Conservation (phyloP, 2,888 invertebrate species). For the Cephonodes hylas region DNA sequence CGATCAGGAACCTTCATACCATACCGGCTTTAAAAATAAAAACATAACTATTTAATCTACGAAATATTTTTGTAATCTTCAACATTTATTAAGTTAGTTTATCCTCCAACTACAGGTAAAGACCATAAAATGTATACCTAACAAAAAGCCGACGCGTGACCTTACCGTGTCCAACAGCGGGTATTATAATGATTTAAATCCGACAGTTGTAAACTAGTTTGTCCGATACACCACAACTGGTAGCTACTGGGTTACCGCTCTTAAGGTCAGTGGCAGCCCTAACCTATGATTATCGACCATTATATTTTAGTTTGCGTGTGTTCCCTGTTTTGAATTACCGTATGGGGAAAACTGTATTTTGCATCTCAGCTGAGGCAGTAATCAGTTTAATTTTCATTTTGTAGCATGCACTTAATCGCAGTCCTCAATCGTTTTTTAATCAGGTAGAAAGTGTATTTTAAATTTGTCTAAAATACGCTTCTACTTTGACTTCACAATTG, state of each 20-base stretch:
- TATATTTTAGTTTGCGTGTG: slow-evolving; percentile 10
- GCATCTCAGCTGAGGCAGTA: not conserved
- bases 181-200: slow-evolving; percentile 13
- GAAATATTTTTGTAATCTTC: too few species aligned
- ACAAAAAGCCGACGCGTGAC: slow-evolving; percentile 10
- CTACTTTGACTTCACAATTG: too few species aligned
- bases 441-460: too few species aligned
- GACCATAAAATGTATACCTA: slow-evolving; percentile 2
- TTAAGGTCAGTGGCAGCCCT: slow-evolving; percentile 19
- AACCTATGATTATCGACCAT: slow-evolving; percentile 18
- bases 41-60: not conserved
- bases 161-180: slow-evolving; percentile 10
- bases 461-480: too few species aligned
- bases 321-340: slow-evolving; percentile 5
- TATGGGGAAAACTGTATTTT: not conserved
- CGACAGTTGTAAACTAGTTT: slow-evolving; percentile 13
- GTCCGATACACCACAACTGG: slow-evolving; percentile 13
- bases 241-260: slow-evolving; percentile 11
- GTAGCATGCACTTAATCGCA: not conserved
- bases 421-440: too few species aligned
- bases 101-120: not conserved
- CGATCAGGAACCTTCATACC: too few species aligned
- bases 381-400: not conserved
- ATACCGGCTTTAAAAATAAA: not conserved
- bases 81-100: too few species aligned